Evolutionary conservation across 2,113 vertebrate species (phyloP).

Genomic region (Xenus cinereus): DNA sequence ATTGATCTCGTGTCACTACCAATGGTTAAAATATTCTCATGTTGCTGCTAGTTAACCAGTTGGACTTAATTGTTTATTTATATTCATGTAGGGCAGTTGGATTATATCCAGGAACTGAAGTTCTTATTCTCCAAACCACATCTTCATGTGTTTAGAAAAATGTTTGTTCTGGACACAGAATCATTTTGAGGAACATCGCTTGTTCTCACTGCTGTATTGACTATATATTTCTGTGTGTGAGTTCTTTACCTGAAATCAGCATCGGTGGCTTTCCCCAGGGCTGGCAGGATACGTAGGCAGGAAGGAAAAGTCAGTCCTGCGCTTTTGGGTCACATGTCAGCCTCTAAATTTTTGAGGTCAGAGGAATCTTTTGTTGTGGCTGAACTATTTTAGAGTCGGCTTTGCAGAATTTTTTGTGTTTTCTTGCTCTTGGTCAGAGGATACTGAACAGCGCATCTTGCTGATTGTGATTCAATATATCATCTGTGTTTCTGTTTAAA

Average conservation of each 20-base stretch:
- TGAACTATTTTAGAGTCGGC: background rate
- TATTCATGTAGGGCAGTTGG: background rate
- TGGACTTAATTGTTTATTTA: background rate
- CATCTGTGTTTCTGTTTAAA: background rate
- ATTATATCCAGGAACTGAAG: background rate
- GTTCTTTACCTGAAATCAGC: background rate
- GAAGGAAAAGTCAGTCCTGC: background rate
- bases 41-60: background rate
- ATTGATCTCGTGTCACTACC: background rate
- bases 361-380: conserved; percentile 45
- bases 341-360: conserved; percentile 28
- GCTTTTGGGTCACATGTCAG: background rate
- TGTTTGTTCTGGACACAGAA: background rate
- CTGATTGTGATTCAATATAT: background rate
- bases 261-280: background rate
- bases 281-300: background rate
- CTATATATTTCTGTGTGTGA: background rate
- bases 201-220: background rate
- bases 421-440: conserved; percentile 8
- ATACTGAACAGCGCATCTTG: background rate
- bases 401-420: background rate
- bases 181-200: background rate
- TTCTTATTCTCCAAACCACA: background rate
- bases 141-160: background rate
- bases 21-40: background rate